Conservation (phyloP, 2,113 vertebrate species). For the Oryzias celebensis region DNA sequence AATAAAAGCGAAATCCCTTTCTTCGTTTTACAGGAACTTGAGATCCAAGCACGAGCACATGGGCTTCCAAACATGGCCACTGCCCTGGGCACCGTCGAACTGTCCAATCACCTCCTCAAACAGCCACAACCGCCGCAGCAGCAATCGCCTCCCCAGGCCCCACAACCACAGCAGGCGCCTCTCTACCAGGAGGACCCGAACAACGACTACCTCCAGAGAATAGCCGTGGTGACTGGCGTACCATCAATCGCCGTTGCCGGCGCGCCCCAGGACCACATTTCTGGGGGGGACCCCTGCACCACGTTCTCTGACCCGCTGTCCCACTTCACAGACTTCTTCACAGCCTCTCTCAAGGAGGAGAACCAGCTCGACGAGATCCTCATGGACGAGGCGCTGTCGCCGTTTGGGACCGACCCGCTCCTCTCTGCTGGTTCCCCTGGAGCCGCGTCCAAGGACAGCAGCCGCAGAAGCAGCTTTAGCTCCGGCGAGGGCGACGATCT, state of each 20-base stretch:
- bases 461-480: slow-evolving; percentile 92
- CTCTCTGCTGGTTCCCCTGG: slow-evolving; percentile 87
- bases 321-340: slow-evolving; percentile 97
- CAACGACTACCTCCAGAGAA: slow-evolving; percentile 82
- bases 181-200: slow-evolving; percentile 85
- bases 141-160: slow-evolving; percentile 69
- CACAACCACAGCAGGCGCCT: slow-evolving; percentile 75
- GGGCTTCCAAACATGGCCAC: slow-evolving; percentile 84
- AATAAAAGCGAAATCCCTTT: background rate
- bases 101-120: slow-evolving; percentile 84
- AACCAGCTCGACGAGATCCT: slow-evolving; percentile 87
- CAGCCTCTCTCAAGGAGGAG: slow-evolving; percentile 90
- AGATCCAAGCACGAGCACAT: slow-evolving; percentile 92
- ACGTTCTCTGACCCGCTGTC: slow-evolving; percentile 94
- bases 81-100: slow-evolving; percentile 76
- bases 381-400: slow-evolving; percentile 86
- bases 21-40: slow-evolving; percentile 84
- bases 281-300: slow-evolving; percentile 73
- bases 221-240: slow-evolving; percentile 55
- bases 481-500: slow-evolving; percentile 87
- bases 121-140: slow-evolving; percentile 80
- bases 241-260: slow-evolving; percentile 41
- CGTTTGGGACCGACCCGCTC: slow-evolving; percentile 88
- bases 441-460: slow-evolving; percentile 88
- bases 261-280: slow-evolving; percentile 65